These are phyloP conservation scores for Charina bottae DNA, from an alignment of 2,113 vertebrate species.

Conservation along the genomic window DNA sequence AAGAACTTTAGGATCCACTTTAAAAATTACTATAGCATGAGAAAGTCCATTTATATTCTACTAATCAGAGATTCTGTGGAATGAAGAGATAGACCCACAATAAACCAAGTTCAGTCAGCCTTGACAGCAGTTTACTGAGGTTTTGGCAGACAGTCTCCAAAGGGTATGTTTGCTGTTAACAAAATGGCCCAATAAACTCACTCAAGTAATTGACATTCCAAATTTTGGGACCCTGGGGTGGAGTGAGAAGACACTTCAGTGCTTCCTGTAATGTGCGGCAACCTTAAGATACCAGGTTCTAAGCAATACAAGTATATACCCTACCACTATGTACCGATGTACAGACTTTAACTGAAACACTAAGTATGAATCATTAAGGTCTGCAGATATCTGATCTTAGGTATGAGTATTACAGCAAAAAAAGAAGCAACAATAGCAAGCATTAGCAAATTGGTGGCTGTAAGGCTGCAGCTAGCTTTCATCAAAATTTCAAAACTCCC, in stretches of 20 bases:
- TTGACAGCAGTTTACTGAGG: background rate
- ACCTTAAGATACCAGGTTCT: background rate
- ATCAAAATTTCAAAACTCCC: background rate
- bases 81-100: background rate
- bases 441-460: no score
- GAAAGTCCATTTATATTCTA: slow-evolving; percentile 26
- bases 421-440: background rate
- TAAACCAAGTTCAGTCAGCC: background rate
- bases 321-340: background rate
- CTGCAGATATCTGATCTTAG: background rate
- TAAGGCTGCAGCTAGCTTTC: background rate
- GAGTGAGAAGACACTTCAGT: background rate
- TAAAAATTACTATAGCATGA: slow-evolving; percentile 37
- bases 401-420: background rate
- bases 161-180: background rate
- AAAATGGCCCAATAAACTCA: background rate
- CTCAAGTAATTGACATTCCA: background rate
- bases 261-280: background rate
- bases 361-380: background rate
- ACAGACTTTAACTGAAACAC: background rate
- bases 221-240: background rate
- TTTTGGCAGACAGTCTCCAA: background rate
- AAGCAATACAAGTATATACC: background rate
- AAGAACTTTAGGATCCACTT: slow-evolving; percentile 28
- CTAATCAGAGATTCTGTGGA: background rate